These are phyloP conservation scores for Lasioglossum albipes DNA, from an alignment of 1,140 invertebrate genomes.

Conservation along the genomic window DNA sequence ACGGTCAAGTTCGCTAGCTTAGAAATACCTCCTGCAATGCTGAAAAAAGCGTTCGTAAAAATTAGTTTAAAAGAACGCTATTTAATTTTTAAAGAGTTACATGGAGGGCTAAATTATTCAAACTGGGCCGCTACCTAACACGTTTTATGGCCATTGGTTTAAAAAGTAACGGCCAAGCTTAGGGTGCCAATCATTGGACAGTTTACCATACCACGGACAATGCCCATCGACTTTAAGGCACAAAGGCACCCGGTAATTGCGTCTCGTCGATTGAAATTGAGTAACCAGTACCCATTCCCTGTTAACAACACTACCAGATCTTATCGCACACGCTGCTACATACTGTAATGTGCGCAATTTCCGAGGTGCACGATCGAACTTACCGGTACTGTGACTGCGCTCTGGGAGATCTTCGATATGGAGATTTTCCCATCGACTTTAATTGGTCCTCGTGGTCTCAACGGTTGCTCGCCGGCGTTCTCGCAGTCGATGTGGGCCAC, in stretches of 20 bases:
- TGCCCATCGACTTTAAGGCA: not conserved
- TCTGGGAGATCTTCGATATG: constrained; percentile 83
- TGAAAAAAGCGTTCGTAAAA: too few species aligned
- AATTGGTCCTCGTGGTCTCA: constrained; percentile 82
- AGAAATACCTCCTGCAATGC: too few species aligned
- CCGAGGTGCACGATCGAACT: constrained; percentile 64
- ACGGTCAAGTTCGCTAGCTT: too few species aligned
- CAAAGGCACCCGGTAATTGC: not conserved
- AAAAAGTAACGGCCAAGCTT: too few species aligned
- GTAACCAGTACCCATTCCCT: not conserved
- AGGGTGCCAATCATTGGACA: too few species aligned
- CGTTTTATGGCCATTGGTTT: too few species aligned
- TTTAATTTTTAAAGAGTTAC: too few species aligned
- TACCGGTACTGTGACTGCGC: constrained; percentile 84
- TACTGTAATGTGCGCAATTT: not conserved
- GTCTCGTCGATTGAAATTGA: not conserved
- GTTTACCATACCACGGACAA: not conserved
- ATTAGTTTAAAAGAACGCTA: too few species aligned
- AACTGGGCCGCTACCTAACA: too few species aligned
- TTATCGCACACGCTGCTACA: not conserved
- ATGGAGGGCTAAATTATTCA: too few species aligned
- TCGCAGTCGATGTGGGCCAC: constrained; percentile 87
- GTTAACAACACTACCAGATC: not conserved
- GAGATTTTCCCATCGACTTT: constrained; percentile 86
- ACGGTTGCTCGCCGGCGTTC: constrained; percentile 73